Evolutionary conservation across 2,797 vertebrate genomes (phyloP), one percentile per base, ranked within the genome.

Genomic region (Euphonia xanthogaster): DNA sequence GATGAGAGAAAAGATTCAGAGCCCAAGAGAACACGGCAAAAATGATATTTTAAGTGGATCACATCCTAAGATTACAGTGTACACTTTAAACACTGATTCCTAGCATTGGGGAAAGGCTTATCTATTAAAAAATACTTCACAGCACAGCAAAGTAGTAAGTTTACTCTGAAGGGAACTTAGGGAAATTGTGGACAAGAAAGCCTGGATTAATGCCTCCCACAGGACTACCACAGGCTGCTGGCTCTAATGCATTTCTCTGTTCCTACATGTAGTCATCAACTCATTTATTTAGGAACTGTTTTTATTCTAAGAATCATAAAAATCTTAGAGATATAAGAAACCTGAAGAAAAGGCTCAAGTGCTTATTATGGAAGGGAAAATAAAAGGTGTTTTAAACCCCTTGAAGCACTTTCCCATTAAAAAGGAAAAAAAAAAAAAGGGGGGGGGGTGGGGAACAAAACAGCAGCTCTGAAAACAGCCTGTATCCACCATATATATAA

Each of bases 401-500:
- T n/a, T 85, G 54, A 81, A 75, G 60, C 51, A 91, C 87, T 86
- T 92, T 86, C 68, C 88, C 81, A 91, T 91, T 75, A 55, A 17
- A 79, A 88, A 76, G 24, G 4, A 53, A 37, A 75, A 14, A 68
- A 71, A 60, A 54, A 14, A 68, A 39, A 50, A 16, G 0, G 15
- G 3, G 0, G 0, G 0, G 1, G 5, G 6, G n/a, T n/a, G 21
- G 30, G 22, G 5, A 33, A 94, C 27, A 92, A 94, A 92, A 51
- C 61, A 90, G 72, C 55, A 80, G 68, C 81, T 85, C 71, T 84
- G 84, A 53, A 94, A 92, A 67, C 42, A 93, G 66, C 45, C 54
- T 82, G 83, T 79, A 78, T 80, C 66, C 84, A 89, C 91, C 87
- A 65, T 86, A 93, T 93, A 95, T 89, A 93, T 92, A 77, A 95